Evolutionary conservation across 2,888 invertebrate genomes (phyloP), one percentile per base, ranked within the genome.

Genomic region (Platypus cylindrus): DNA sequence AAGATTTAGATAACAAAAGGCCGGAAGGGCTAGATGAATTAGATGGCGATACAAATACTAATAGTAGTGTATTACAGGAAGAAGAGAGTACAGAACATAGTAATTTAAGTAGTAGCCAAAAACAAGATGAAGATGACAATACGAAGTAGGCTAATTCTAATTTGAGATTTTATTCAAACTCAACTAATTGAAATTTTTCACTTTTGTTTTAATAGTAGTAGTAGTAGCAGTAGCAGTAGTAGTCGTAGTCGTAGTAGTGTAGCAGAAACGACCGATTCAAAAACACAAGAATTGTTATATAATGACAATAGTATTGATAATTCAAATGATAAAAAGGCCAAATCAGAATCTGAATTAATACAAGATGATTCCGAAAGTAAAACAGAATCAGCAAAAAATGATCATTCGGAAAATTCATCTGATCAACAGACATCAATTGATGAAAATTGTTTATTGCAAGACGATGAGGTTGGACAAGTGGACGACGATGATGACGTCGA

Each of bases 1-100:
- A 31, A 25, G 34, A 33, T 12, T 28, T n/a, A 9, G 7, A 18
- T 11, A 16, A n/a, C 11, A 15, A 17, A 30, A 16, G 9, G 18
- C 9, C n/a, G 7, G 17, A 30, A 17, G n/a, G n/a, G n/a, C n/a
- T n/a, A 7, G 20, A 17, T 3, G 40, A 45, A 17, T 30, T 11
- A n/a, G 36, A 23, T 32, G 36, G 24, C 45, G 43, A 29, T 37
- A 47, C 20, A 41, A 36, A 40, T 11, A 34, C 32, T 11, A 39
- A 40, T 20, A 37, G 35, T 17, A 43, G 30, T 40, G 23, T 34
- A 13, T 41, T 35, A 33, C 48, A 47, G 37, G 45, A 48, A 23
- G 46, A 39, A 40, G 45, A 41, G 32, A 41, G 46, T 24, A 45
- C 41, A 39, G 41, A 43, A 35, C 43, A 50, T 45, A 45, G 28